Evolutionary conservation across 2,888 invertebrate species (phyloP).

Genomic region (Drosophila mayaguana): DNA sequence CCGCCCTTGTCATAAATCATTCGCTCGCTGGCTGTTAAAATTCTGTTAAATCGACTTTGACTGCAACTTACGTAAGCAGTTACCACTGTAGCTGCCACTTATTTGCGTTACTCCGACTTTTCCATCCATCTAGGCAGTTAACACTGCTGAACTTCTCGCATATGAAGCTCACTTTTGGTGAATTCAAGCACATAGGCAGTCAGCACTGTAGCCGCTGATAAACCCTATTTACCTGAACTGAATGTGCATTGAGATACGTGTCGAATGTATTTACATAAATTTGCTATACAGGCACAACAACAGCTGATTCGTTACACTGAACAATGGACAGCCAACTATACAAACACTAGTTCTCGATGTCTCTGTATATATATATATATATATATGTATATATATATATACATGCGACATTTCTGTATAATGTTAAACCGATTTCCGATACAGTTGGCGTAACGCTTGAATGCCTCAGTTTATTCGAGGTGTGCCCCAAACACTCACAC

Average conservation of each 20-base stretch:
- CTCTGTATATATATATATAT: neutral
- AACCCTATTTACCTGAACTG: slow-evolving; percentile 49
- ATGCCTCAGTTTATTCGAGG: slow-evolving; percentile 48
- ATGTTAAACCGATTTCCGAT: slow-evolving; percentile 64
- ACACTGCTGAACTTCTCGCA: neutral
- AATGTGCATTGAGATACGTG: slow-evolving; percentile 47
- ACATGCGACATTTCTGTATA: slow-evolving; percentile 23
- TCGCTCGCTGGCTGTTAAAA: neutral
- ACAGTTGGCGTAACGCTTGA: slow-evolving; percentile 61
- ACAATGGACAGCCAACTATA: slow-evolving; percentile 28
- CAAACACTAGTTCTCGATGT: slow-evolving; percentile 3
- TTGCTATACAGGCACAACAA: slow-evolving; percentile 24
- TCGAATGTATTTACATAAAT: slow-evolving; percentile 53
- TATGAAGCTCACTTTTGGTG: neutral
- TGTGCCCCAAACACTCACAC: slow-evolving; percentile 42
- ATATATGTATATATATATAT: slow-evolving; percentile 6
- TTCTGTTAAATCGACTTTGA: neutral
- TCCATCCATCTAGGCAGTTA: neutral
- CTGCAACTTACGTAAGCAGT: neutral
- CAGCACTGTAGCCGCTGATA: slow-evolving; percentile 36
- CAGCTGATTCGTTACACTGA: slow-evolving; percentile 61
- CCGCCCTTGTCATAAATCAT: slow-evolving; percentile 1
- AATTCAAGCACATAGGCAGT: slow-evolving; percentile 1
- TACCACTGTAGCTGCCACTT: neutral
- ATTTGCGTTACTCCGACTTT: neutral